Conservation (phyloP, 1,140 invertebrate genomes). For the Drosophila sucinea region DNA sequence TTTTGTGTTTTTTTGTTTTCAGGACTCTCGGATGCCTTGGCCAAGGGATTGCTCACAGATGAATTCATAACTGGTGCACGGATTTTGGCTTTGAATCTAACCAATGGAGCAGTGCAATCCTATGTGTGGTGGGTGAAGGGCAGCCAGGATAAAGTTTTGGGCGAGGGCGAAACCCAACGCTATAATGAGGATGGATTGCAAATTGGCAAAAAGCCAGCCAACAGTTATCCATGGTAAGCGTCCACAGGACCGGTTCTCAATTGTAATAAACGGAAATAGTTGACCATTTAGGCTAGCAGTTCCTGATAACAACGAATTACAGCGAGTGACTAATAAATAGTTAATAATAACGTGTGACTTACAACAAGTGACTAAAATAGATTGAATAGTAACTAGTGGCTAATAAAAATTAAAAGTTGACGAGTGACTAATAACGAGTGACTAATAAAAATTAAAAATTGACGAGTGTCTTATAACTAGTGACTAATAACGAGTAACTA, state of each 20-base stretch:
- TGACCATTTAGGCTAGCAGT: neutral
- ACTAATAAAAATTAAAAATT: no score
- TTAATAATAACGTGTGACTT: no score
- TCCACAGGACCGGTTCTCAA: neutral
- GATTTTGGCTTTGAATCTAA: slow-evolving; percentile 86
- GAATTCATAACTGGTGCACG: slow-evolving; percentile 85
- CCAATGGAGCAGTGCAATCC: slow-evolving; percentile 85
- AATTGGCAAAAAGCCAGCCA: slow-evolving; percentile 84
- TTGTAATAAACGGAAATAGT: neutral
- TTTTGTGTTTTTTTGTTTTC: neutral
- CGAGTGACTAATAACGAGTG: no score
- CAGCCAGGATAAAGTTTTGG: slow-evolving; percentile 60
- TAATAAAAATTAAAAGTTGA: no score
- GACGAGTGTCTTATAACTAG: no score
- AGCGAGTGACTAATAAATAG: no score
- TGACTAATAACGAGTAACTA: no score
- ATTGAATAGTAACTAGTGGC: no score
- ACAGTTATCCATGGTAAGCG: slow-evolving; percentile 85
- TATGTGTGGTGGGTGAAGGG: slow-evolving; percentile 85
- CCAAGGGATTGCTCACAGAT: slow-evolving; percentile 86
- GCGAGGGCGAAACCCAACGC: slow-evolving; percentile 84
- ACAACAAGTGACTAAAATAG: no score
- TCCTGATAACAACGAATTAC: no score
- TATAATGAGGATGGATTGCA: slow-evolving; percentile 84
- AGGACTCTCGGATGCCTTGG: slow-evolving; percentile 86